Base-by-base conservation (phyloP, 2,113 vertebrate species). In the Clupea harengus region DNA sequence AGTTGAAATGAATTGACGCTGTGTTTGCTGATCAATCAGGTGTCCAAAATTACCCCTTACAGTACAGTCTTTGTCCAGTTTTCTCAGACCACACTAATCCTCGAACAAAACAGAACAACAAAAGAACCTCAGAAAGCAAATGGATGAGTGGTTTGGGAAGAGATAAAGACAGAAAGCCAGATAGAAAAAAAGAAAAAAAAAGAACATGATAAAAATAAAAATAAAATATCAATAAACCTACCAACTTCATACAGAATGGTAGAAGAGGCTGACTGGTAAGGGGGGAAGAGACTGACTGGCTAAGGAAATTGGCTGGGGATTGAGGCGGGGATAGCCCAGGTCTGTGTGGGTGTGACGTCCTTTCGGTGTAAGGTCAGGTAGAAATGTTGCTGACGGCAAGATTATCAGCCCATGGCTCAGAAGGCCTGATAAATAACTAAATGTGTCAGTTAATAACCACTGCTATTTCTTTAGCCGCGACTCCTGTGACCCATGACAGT, bases 371-470 rank as follows among this genome's bases (percentile, higher is more conserved):
- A 46, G 49, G 83, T 88, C 60, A 57, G 46, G 39, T 83, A 72
- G 84, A 88, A 88, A 44, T 72, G 81, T 64, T 81, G 84, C 57
- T 49, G 72, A 49, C 80, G 81, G 81, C 82, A 87, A 82, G 85
- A 82, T 78, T 78, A 39, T 78, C 8, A 67, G 64, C n/a, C n/a
- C 84, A n/a, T 46, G 57, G 32, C n/a, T 81, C 45, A 81, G 46
- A 86, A 75, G 54, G n/a, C 45, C 47, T 8, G 3, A 45, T 83
- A 85, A 87, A 87, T 85, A 50, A 88, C 83, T 78, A 85, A 54
- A 83, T 64, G 17, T 81, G 17, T 64, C 80, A 82, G 72, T 86
- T 84, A 86, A 84, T 88, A 82, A 86, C 85, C 82, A 86, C 22
- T 81, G 17, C 39, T 39, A 67, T 28, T 25, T 67, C n/a, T 25